Conservation (phyloP, 2,113 vertebrate genomes). For the Gymnobelideus leadbeateri region DNA sequence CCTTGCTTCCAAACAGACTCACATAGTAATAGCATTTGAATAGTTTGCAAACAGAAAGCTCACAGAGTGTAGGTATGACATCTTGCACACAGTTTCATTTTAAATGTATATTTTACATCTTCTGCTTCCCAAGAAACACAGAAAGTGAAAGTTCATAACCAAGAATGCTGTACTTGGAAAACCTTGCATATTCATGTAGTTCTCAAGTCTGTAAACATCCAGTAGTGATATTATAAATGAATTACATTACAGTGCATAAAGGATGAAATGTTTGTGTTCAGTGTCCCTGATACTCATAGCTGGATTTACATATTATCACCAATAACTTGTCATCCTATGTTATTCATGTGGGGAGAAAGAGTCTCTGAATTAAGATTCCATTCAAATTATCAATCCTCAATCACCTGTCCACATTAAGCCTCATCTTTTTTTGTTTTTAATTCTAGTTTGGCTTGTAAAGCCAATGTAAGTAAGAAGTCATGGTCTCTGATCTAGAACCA, state of each 20-base stretch:
- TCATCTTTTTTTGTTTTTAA: not conserved
- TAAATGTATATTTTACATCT: conserved; percentile 43
- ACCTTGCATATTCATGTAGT: not conserved
- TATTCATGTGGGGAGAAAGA: conserved; percentile 42
- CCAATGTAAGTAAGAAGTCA: not conserved
- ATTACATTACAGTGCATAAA: conserved; percentile 61
- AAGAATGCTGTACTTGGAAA: not conserved
- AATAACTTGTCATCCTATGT: conserved; percentile 74
- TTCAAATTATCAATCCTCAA: conserved; percentile 64
- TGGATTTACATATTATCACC: conserved; percentile 64
- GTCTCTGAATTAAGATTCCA: conserved; percentile 74
- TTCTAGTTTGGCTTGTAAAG: not conserved
- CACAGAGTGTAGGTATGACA: conserved; percentile 29
- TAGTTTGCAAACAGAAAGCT: conserved; percentile 50
- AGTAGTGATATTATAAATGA: conserved; percentile 55
- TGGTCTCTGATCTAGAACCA: not conserved
- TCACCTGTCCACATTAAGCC: not conserved
- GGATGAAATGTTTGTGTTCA: conserved; percentile 62
- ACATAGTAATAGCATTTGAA: conserved; percentile 61
- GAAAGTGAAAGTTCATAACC: not conserved
- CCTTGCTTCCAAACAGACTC: conserved; percentile 40
- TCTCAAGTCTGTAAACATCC: conserved; percentile 35
- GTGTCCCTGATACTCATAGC: conserved; percentile 48
- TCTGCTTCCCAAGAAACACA: conserved; percentile 29
- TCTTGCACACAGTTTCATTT: not conserved